A percentile compares a stretch with the other conserved stretches of the same genome.
Conservation (phyloP, 2,113 vertebrate species). For the Chunga burmeisteri region DNA sequence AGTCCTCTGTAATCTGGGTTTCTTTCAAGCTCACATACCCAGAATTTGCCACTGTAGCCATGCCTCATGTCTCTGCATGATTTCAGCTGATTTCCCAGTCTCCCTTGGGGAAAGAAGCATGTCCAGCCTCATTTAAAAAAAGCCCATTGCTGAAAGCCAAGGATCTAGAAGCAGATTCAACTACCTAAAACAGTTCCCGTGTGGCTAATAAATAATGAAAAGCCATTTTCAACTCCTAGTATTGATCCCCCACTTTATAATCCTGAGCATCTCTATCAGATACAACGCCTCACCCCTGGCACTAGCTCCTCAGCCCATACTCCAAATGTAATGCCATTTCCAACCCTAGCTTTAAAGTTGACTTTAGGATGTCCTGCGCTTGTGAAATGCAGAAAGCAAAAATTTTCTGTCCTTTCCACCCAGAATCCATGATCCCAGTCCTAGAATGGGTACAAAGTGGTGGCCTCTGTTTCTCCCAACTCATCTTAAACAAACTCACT, state of each 20-base stretch:
- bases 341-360: not conserved
- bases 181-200: not conserved
- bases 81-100: not conserved
- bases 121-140: not conserved
- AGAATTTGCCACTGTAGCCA: not conserved
- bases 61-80: constrained; percentile 12
- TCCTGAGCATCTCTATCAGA: not conserved
- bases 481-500: not conserved
- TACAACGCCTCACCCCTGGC: not conserved
- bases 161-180: not conserved
- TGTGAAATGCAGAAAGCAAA: not conserved
- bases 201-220: not conserved
- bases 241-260: not conserved
- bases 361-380: not conserved
- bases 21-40: not conserved
- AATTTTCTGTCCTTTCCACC: not conserved
- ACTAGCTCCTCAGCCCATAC: not conserved
- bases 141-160: not conserved
- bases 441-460: not conserved
- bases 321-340: not conserved
- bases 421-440: not conserved
- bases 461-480: not conserved
- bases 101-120: not conserved
- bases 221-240: not conserved
- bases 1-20: not conserved